A percentile compares a stretch with the other conserved stretches of the same genome.
These are phyloP conservation scores for Monochamus alternatus DNA, from an alignment of 2,888 invertebrate genomes.

Conservation along the genomic window DNA sequence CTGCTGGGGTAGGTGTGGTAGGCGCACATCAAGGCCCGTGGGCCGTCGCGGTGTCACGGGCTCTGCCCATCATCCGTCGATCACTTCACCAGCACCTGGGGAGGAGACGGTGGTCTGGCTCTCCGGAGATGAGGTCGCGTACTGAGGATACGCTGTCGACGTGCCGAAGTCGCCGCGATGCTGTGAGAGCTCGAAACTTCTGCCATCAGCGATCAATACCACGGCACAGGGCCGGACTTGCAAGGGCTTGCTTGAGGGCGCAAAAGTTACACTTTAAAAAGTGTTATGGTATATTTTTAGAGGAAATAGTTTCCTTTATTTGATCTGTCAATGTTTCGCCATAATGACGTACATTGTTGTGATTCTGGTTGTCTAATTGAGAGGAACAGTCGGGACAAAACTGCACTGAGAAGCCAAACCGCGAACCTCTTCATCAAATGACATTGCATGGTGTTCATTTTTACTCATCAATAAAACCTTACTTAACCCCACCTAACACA, in stretches of 20 bases:
- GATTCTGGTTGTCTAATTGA: no score
- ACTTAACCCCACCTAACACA: no score
- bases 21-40: conserved; percentile 66
- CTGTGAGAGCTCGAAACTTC: conserved; percentile 58
- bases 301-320: no score
- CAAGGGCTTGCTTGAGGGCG: neutral
- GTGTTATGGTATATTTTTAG: no score
- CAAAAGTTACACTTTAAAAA: no score
- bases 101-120: conserved; percentile 29
- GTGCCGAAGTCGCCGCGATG: conserved; percentile 56
- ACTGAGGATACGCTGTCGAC: conserved; percentile 53
- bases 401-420: no score
- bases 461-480: no score
- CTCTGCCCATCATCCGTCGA: conserved; percentile 24
- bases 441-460: no score
- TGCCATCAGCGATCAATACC: conserved; percentile 63
- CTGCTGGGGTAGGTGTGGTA: conserved; percentile 71
- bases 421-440: no score
- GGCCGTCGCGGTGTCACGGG: neutral
- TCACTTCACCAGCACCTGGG: conserved; percentile 20
- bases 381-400: no score
- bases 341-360: no score
- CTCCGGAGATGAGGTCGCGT: conserved; percentile 63
- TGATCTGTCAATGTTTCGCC: no score
- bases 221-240: conserved; percentile 44